Base-by-base conservation (phyloP, 2,113 vertebrate species). In the Notothenia coriiceps region DNA sequence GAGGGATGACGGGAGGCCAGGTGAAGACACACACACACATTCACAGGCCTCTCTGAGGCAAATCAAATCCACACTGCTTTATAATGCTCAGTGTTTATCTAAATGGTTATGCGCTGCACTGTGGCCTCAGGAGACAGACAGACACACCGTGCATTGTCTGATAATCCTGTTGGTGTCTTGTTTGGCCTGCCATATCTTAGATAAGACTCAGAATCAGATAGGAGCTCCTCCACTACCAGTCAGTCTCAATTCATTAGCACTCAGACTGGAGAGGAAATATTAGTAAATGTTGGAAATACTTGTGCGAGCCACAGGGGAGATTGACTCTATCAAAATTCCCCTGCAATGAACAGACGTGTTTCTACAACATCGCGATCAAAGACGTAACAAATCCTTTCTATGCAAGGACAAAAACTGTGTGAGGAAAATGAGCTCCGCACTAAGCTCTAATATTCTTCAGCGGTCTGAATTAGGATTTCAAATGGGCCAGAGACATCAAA, bases 71-170 rank as follows among this genome's bases (percentile, higher is more conserved):
- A 56, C 74, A 70, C 72, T 85, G 14, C 72, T 88, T 93, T 90
- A 88, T 89, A 86, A 85, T 50, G 74, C 83, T 79, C 43, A 74
- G 76, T 83, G 88, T 92, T 92, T 86, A 88, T 87, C 89, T 90
- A 87, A 83, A 77, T 60, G 81, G 77, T 86, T 80, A 68, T 79
- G 80, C 77, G 74, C 83, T 91, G 80, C 77, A 17, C 88, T 22
- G 7, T 75, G 84, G 80, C 83, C 86, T 55, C 57, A 17, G 76
- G 87, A 90, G 75, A 87, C 78, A 84, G 76, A 88, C 89, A 55
- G 66, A 69, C 74, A 87, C 29, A 70, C 49, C 56, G 84, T 82
- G 87, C 75, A 86, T 55, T 74, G 85, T 83, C 57, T 78, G 80
- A 85, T 84, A 85, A 88, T 89, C 88, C 67, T 80, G 81, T 76